phyloP scores from a whole-genome alignment of 2,113 vertebrate genomes.

The Phodopus roborovskii region DNA sequence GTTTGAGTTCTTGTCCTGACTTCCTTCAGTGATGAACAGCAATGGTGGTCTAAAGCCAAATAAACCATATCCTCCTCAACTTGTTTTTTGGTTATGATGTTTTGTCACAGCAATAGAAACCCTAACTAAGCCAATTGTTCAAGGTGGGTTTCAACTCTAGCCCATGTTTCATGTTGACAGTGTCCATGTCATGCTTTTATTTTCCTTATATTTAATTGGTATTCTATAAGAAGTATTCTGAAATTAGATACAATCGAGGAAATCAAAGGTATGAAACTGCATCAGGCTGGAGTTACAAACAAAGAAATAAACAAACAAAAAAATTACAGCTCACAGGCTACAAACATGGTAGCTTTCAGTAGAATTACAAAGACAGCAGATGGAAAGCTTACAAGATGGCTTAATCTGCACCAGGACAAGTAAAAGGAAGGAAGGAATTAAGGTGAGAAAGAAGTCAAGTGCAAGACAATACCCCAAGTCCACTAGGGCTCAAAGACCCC shows the following conservation, averaged over 20 bases:
- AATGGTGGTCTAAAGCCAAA: background rate
- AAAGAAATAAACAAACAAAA: background rate
- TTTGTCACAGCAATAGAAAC: too few species aligned
- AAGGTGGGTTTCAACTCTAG: background rate
- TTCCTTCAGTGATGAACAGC: background rate
- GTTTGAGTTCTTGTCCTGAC: background rate
- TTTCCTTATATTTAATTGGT: conserved; percentile 52
- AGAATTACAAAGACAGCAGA: conserved; percentile 67
- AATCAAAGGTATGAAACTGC: conserved; percentile 72
- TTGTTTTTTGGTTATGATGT: background rate
- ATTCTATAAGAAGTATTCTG: conserved; percentile 56
- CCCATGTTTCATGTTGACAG: background rate
- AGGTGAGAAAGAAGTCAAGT: conserved; percentile 44
- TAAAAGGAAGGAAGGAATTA: conserved; percentile 64
- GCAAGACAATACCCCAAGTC: background rate
- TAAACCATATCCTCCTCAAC: background rate
- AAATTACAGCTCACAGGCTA: conserved; percentile 33
- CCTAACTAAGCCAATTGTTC: background rate
- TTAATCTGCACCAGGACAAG: conserved; percentile 69
- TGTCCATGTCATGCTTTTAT: background rate
- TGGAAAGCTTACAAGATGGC: conserved; percentile 72
- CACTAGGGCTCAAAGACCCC: background rate
- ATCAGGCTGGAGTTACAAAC: background rate
- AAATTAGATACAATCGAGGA: conserved; percentile 62
- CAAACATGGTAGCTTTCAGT: conserved; percentile 65